These are phyloP conservation scores for Myotis davidii DNA, from an alignment of 2,113 vertebrate genomes.

Conservation along the genomic window DNA sequence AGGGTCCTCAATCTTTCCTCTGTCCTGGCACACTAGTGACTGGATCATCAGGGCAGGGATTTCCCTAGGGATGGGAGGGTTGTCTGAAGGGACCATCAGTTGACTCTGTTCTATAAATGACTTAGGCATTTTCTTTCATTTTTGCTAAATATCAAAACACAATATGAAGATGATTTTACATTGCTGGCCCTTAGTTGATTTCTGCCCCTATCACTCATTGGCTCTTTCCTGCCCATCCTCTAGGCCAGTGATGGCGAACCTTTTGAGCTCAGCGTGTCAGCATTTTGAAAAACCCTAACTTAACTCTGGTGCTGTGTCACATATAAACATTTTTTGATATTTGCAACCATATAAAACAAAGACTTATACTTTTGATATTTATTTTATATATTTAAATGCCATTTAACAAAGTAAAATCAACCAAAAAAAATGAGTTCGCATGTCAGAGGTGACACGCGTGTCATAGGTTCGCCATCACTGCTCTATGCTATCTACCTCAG, in stretches of 20 bases:
- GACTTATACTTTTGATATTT: too few relatives aligned
- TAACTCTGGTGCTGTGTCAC: too few relatives aligned
- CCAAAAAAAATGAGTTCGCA: too few relatives aligned
- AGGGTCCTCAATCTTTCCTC: neutral
- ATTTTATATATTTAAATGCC: too few relatives aligned
- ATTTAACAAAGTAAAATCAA: too few relatives aligned
- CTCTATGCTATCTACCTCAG: too few relatives aligned
- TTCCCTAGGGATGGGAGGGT: neutral
- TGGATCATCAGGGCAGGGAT: neutral
- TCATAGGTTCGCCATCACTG: too few relatives aligned
- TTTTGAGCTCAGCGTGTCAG: too few relatives aligned
- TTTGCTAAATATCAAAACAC: neutral
- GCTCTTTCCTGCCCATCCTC: neutral
- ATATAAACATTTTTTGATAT: too few relatives aligned
- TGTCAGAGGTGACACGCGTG: too few relatives aligned
- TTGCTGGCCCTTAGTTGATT: neutral
- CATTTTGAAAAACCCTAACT: too few relatives aligned
- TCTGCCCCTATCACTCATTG: neutral
- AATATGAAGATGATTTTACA: neutral
- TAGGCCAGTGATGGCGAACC: neutral
- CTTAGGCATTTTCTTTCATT: neutral
- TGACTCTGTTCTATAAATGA: neutral
- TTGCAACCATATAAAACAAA: too few relatives aligned
- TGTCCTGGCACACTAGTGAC: neutral
- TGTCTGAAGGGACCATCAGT: neutral